Percentiles rank a stretch among this genome's conserved stretches.
Evolutionary conservation across 2,797 vertebrate species (phyloP).

Genomic region (Rallus crepitans): DNA sequence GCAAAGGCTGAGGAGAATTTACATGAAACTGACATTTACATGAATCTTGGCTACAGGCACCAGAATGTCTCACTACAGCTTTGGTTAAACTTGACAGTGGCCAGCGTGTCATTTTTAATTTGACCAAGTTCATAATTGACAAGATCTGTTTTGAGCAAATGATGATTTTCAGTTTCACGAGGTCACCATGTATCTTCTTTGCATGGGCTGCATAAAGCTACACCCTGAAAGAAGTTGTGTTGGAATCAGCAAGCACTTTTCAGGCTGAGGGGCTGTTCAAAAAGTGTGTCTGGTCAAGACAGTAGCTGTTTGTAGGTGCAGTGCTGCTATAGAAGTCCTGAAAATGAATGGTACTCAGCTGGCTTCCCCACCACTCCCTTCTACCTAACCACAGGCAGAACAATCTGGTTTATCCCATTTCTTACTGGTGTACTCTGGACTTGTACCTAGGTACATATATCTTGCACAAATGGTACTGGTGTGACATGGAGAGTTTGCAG

Average conservation of each 20-base stretch:
- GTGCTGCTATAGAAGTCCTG: background rate
- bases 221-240: background rate
- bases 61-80: background rate
- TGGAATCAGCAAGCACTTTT: background rate
- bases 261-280: background rate
- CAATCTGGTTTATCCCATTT: background rate
- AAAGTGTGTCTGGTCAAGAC: accelerated
- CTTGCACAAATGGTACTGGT: accelerated
- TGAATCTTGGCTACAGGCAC: background rate
- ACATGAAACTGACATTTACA: background rate
- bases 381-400: background rate
- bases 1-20: background rate
- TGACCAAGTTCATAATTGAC: background rate
- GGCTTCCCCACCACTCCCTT: background rate
- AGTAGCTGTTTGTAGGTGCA: background rate
- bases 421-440: background rate
- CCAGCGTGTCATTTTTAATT: background rate
- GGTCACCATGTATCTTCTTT: background rate
- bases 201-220: background rate
- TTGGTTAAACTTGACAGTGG: background rate
- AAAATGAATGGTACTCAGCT: background rate
- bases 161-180: background rate
- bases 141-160: background rate
- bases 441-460: accelerated
- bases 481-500: background rate